Conservation (phyloP, 2,797 vertebrate genomes). For the Lepus oiostolus region DNA sequence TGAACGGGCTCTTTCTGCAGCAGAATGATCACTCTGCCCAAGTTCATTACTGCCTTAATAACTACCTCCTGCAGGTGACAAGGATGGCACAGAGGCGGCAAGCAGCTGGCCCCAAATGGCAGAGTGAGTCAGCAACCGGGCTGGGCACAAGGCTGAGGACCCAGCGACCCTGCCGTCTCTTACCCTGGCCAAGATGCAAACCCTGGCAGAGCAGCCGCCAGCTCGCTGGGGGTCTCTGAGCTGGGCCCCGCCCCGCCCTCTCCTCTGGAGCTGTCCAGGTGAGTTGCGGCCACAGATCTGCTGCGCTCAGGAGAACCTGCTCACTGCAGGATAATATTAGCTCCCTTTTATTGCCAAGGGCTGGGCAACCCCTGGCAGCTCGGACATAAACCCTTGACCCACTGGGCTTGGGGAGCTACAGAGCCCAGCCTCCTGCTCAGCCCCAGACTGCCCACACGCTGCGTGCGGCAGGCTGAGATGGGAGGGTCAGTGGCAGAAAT, state of each 20-base stretch:
- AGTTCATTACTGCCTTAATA: conserved; percentile 20
- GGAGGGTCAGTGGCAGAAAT: not conserved
- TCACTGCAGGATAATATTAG: conserved; percentile 77
- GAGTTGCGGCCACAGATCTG: conserved; percentile 53
- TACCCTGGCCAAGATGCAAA: not conserved
- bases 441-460: not conserved
- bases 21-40: not conserved
- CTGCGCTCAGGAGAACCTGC: conserved; percentile 79
- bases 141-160: not conserved
- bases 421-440: conserved; percentile 25
- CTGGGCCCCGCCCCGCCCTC: conserved; percentile 22
- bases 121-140: not conserved
- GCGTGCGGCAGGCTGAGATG: not conserved
- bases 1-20: conserved; percentile 11
- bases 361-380: conserved; percentile 12
- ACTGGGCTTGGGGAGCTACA: conserved; percentile 18
- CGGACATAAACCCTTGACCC: conserved; percentile 76
- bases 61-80: not conserved
- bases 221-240: not conserved
- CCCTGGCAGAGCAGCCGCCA: not conserved
- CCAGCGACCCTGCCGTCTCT: not conserved
- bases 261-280: conserved; percentile 16
- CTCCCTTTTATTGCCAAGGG: conserved; percentile 83
- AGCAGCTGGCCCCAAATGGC: not conserved
- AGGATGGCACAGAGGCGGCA: not conserved